Percentiles rank a stretch among this genome's conserved stretches.
Evolutionary conservation across 2,113 vertebrate species (phyloP).

Genomic region (Lipotes vexillifer): DNA sequence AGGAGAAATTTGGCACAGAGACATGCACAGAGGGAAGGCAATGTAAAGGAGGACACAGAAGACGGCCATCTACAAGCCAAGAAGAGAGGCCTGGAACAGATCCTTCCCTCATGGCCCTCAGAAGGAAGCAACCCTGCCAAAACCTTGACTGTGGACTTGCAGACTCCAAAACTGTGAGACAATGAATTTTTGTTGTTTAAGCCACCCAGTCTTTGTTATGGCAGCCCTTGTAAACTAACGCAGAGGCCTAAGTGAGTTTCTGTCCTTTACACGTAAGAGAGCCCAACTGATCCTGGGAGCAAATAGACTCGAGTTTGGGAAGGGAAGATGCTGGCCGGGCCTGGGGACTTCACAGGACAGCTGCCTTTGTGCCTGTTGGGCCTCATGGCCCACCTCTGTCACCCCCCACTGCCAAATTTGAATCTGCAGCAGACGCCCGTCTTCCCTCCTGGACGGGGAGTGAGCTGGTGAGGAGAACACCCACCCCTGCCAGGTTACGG

Average conservation of each 20-base stretch:
- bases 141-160: background rate
- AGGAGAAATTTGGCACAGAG: background rate
- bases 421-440: background rate
- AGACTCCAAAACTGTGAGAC: background rate
- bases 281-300: background rate
- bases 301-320: background rate
- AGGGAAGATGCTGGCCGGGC: background rate
- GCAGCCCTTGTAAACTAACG: background rate
- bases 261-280: background rate
- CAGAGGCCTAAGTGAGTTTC: background rate
- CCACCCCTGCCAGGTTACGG: background rate
- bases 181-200: background rate
- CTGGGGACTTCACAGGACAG: background rate
- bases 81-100: background rate
- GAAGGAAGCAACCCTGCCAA: background rate
- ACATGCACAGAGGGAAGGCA: rapidly evolving
- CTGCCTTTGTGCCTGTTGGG: background rate
- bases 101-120: background rate
- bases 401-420: background rate
- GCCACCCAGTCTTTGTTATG: too few relatives aligned
- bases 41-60: background rate
- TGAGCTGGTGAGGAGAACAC: background rate
- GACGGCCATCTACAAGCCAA: background rate
- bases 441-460: background rate
- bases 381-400: background rate